Percentiles rank a stretch among this genome's conserved stretches.
Conservation (phyloP, 2,797 vertebrate genomes). For the Phaenicophaeus curvirostris region DNA sequence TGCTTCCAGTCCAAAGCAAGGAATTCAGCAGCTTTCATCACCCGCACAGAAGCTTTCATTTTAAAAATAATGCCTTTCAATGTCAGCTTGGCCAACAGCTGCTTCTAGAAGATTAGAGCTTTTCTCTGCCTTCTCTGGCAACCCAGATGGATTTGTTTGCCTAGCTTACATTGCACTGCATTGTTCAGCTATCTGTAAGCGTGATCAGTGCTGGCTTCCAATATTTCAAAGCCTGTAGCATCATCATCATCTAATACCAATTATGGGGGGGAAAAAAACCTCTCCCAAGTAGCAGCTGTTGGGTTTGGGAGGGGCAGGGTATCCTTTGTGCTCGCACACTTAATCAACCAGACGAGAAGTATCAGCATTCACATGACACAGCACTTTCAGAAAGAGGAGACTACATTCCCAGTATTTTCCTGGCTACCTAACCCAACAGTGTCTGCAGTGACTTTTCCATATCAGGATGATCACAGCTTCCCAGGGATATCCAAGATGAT, state of each 20-base stretch:
- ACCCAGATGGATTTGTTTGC: slow-evolving; percentile 72
- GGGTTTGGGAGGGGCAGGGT: slow-evolving; percentile 59
- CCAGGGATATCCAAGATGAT: background rate
- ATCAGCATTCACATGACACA: slow-evolving; percentile 18
- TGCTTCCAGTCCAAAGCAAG: slow-evolving; percentile 60
- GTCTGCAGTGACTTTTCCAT: background rate
- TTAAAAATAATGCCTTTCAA: slow-evolving; percentile 72
- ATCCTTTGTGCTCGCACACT: slow-evolving; percentile 47
- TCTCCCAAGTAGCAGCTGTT: slow-evolving; percentile 70
- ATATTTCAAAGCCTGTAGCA: slow-evolving; percentile 67
- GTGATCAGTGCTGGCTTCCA: slow-evolving; percentile 70
- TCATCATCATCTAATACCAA: slow-evolving; percentile 68
- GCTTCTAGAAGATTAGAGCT: slow-evolving; percentile 74
- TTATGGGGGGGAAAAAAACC: slow-evolving; percentile 51
- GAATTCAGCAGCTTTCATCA: slow-evolving; percentile 69
- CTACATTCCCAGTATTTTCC: slow-evolving; percentile 1
- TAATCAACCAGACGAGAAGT: slow-evolving; percentile 51
- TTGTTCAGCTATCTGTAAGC: slow-evolving; percentile 73
- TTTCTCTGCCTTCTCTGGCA: slow-evolving; percentile 73
- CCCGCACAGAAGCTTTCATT: slow-evolving; percentile 61
- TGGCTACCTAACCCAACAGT: background rate
- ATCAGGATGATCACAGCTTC: background rate
- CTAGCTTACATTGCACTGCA: slow-evolving; percentile 70
- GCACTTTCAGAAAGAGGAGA: slow-evolving; percentile 40
- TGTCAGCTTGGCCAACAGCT: slow-evolving; percentile 73